Base-by-base conservation (phyloP, 2,113 vertebrate genomes). In the Megaleporinus macrocephalus region DNA sequence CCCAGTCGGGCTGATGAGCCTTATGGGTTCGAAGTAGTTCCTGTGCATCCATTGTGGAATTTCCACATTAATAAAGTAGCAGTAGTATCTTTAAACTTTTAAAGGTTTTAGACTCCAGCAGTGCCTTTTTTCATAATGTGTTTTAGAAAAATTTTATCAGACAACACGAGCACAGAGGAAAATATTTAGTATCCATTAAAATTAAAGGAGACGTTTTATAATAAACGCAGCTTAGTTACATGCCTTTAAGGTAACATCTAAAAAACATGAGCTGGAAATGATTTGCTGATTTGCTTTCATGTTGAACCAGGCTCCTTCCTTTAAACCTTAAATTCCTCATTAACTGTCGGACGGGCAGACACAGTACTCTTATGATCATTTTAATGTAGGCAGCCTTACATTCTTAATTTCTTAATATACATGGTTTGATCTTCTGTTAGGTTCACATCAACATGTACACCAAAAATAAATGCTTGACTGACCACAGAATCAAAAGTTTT, bases 241-340 rank as follows among this genome's bases (percentile, higher is more conserved):
- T 14, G 26, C 15, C n/a, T n/a, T 15, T 18, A 66, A 36, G 14
- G 24, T 57, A 24, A 18, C 62, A 30, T 12, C 27, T 24, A 29
- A 49, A 84, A 76, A 53, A 10, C 16, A 69, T 27, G 59, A 59
- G 2, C 44, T 69, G 49, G 16, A 78, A 41, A 66, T 62, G 61
- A 65, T 36, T 13, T 18, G 51, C 26, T 75, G 2, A 65, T 26
- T 27, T 74, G 20, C 24, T 36, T 53, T 53, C 63, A 78, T 59
- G 44, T 62, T 51, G 33, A 41, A 73, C 49, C 62, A 22, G 36
- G 13, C 20, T 71, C 51, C 51, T 62, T 14, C n/a, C 18, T 77
- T 41, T 62, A 72, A 44, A 83, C 16, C 36, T n/a, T 49, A 81
- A 77, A 63, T 15, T 61, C 70, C 44, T 71, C 55, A 11, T 71